Conservation (phyloP, 2,797 vertebrate genomes). For the Sternarchorhynchus goeldii region DNA sequence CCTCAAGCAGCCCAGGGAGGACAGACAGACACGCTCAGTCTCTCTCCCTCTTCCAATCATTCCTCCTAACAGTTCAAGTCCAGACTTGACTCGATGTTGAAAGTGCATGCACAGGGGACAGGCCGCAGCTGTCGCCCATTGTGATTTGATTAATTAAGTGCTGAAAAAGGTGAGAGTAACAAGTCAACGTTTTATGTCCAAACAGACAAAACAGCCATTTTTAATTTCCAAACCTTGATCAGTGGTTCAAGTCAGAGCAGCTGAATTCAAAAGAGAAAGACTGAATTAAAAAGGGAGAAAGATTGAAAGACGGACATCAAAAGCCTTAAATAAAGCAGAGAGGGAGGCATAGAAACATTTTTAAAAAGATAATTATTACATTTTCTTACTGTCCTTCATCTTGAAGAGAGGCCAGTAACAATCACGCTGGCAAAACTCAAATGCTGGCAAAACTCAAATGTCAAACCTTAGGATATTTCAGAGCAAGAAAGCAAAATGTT, state of each 20-base stretch:
- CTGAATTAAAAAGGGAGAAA: neutral
- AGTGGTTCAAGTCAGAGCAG: neutral
- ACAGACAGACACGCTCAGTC: slow-evolving; percentile 9
- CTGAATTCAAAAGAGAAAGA: neutral
- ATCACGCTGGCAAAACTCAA: neutral
- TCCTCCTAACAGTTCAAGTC: too few relatives aligned
- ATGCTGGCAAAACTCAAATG: neutral
- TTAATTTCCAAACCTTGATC: neutral
- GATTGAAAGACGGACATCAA: neutral
- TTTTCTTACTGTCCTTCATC: slow-evolving; percentile 21
- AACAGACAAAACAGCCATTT: neutral
- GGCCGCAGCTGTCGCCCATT: neutral
- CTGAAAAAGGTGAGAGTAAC: slow-evolving; percentile 12
- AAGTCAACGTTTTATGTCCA: slow-evolving; percentile 6
- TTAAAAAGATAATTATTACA: slow-evolving; percentile 16
- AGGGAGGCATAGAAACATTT: neutral
- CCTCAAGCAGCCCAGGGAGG: slow-evolving; percentile 39
- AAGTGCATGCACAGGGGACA: neutral
- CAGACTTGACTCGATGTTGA: too few relatives aligned
- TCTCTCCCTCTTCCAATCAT: neutral
- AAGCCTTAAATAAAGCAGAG: neutral
- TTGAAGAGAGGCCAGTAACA: too few relatives aligned
- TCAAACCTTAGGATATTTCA: neutral
- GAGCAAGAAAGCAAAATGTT: neutral
- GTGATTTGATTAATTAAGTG: slow-evolving; percentile 20